phyloP scores from a whole-genome alignment of 2,888 invertebrate species.

The Heliconius aoede region DNA sequence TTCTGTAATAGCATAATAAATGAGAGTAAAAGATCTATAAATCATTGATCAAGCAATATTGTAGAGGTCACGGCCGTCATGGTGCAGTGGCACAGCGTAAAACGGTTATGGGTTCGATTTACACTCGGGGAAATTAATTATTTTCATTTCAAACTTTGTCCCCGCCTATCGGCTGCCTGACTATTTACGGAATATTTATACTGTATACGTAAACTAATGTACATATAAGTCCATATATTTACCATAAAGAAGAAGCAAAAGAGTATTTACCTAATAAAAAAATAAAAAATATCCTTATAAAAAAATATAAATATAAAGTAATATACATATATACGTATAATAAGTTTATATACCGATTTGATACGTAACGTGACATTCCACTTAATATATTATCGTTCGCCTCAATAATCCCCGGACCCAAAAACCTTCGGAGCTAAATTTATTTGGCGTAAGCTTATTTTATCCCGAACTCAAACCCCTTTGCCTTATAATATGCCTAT shows the following conservation, averaged over 20 bases:
- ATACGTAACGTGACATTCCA: conserved; percentile 13
- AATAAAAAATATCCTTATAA: no score
- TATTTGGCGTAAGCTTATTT: conserved; percentile 9
- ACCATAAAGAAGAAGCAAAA: background rate
- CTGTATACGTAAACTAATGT: no score
- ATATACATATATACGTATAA: background rate
- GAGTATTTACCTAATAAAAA: background rate
- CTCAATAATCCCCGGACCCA: conserved; percentile 3
- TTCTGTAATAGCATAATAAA: background rate
- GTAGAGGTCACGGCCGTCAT: background rate
- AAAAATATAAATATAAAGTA: background rate
- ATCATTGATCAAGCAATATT: background rate
- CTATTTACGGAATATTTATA: no score
- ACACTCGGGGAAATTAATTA: no score
- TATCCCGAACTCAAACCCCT: conserved; percentile 12
- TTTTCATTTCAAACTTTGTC: no score
- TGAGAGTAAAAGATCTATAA: background rate
- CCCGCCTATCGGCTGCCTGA: no score
- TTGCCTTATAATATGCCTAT: background rate
- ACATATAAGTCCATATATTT: no score
- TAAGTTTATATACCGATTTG: background rate
- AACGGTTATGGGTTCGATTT: no score
- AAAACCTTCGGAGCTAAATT: conserved; percentile 10
- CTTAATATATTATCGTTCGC: conserved; percentile 22
- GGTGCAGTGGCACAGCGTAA: no score